phyloP scores from a whole-genome alignment of 2,888 invertebrate genomes.

The Heliconius hortense region DNA sequence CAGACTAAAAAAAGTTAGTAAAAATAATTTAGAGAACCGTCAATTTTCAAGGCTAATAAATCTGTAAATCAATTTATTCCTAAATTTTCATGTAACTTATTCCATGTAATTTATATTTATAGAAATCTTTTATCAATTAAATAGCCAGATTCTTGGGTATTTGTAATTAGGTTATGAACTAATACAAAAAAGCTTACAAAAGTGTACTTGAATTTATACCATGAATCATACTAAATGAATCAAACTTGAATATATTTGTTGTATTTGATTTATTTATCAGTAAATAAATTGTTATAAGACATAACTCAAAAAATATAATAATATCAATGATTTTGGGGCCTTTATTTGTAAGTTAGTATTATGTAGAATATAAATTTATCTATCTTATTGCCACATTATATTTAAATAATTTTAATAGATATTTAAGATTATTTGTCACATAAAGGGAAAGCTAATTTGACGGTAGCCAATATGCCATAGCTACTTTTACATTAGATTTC shows the following conservation, averaged over 20 bases:
- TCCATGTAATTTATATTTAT: background rate
- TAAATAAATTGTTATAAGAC: too few relatives aligned
- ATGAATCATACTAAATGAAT: background rate
- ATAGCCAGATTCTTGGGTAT: background rate
- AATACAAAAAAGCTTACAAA: background rate
- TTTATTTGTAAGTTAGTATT: background rate
- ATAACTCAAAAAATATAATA: too few relatives aligned
- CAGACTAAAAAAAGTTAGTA: background rate
- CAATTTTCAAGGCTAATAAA: slow-evolving; percentile 20
- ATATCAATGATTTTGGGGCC: background rate
- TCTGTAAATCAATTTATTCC: slow-evolving; percentile 13
- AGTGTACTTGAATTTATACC: background rate
- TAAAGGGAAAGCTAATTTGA: too few relatives aligned
- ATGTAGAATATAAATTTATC: background rate
- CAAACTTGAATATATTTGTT: background rate
- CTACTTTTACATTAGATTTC: too few relatives aligned
- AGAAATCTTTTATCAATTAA: background rate
- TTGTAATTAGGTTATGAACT: background rate
- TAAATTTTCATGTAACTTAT: background rate
- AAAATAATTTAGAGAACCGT: background rate
- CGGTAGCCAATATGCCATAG: too few relatives aligned
- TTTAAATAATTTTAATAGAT: too few relatives aligned
- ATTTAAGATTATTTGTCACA: too few relatives aligned
- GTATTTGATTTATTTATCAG: background rate
- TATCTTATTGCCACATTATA: background rate